These are phyloP conservation scores for Heteractis magnifica DNA, from an alignment of 92 coral and sea anemone genomes.

Conservation along the genomic window DNA sequence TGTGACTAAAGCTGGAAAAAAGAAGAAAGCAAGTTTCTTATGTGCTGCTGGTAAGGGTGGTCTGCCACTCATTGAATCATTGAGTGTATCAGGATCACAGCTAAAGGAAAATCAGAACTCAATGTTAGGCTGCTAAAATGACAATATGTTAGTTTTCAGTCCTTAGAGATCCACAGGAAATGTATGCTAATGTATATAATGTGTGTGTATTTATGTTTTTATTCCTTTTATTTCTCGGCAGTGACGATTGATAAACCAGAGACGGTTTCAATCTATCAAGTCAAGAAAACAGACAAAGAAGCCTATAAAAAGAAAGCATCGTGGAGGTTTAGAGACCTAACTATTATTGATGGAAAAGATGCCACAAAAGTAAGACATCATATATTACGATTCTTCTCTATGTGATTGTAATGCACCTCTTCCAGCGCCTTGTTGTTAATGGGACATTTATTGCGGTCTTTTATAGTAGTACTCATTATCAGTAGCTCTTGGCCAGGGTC, in stretches of 20 bases:
- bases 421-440: no score
- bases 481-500: no score
- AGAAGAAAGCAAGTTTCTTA: conserved; percentile 95
- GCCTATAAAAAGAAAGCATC: conserved; percentile 87
- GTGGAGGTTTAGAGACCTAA: conserved; percentile 94
- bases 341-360: conserved; percentile 94
- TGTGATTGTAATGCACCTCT: background rate
- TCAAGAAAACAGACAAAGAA: conserved; percentile 96
- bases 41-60: conserved; percentile 81
- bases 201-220: background rate
- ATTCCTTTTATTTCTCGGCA: conserved; percentile 23
- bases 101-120: no score
- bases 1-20: conserved; percentile 95
- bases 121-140: background rate
- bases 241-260: conserved; percentile 94
- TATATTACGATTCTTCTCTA: background rate
- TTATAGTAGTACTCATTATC: no score
- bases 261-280: conserved; percentile 92
- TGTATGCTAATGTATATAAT: background rate
- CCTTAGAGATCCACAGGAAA: background rate
- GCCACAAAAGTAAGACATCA: conserved; percentile 62
- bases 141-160: background rate
- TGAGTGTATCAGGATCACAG: background rate
- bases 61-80: background rate
- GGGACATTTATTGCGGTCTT: no score